A percentile compares a stretch with the other conserved stretches of the same genome.
Evolutionary conservation across 2,113 vertebrate genomes (phyloP).

Genomic region (Ameiurus melas): DNA sequence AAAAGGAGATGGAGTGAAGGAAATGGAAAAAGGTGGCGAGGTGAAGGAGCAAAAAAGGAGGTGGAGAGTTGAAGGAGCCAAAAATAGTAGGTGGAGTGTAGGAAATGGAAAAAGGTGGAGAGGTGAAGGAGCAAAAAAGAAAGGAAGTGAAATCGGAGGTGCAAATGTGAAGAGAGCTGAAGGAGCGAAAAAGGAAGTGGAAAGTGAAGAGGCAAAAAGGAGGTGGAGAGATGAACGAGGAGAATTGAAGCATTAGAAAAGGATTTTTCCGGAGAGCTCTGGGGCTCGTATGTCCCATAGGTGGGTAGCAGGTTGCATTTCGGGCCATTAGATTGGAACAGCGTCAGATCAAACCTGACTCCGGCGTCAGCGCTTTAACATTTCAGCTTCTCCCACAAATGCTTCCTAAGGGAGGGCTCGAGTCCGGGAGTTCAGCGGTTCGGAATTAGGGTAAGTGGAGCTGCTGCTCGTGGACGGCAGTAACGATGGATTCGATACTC

Average conservation of each 20-base stretch:
- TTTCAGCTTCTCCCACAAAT: not conserved
- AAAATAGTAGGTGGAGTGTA: not conserved
- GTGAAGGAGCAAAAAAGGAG: not conserved
- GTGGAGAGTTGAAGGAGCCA: not conserved
- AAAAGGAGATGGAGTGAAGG: not conserved
- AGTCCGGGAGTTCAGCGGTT: not conserved
- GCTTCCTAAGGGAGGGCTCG: not conserved
- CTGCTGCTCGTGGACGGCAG: not conserved
- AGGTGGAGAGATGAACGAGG: not conserved
- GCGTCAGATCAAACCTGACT: constrained; percentile 14
- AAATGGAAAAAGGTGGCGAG: not conserved
- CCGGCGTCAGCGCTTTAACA: constrained; percentile 17
- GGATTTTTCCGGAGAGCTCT: not conserved
- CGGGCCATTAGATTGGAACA: constrained; percentile 12
- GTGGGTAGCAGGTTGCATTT: not conserved
- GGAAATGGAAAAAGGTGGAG: not conserved
- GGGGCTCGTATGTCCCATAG: not conserved
- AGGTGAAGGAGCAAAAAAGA: not conserved
- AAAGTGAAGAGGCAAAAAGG: not conserved
- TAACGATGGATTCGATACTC: not conserved
- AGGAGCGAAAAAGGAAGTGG: not conserved
- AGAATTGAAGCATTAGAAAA: not conserved
- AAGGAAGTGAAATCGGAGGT: not conserved
- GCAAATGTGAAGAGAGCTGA: not conserved
- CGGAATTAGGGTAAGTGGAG: not conserved